Evolutionary conservation across 2,113 vertebrate species (phyloP).

Genomic region (Xyrauchen texanus): DNA sequence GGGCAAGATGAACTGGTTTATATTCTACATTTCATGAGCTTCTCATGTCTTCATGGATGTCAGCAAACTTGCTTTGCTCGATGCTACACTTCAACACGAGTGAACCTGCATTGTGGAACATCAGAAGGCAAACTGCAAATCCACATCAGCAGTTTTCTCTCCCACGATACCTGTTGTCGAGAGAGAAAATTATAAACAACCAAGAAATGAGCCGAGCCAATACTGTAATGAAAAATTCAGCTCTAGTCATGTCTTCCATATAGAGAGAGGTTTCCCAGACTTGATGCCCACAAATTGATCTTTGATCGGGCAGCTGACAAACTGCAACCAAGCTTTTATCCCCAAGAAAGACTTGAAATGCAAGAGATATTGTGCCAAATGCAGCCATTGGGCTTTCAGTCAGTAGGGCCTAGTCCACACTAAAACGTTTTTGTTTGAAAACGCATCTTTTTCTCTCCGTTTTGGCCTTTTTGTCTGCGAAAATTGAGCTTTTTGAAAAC

Average conservation of each 20-base stretch:
- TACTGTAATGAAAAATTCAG: constrained; percentile 3
- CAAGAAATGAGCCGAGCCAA: neutral
- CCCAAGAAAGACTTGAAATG: constrained; percentile 17
- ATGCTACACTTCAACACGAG: constrained; percentile 26
- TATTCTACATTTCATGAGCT: constrained; percentile 45
- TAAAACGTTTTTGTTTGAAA: too few species aligned
- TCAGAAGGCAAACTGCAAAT: neutral
- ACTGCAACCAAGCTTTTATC: neutral
- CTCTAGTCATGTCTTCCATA: neutral
- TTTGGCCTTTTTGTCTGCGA: too few species aligned
- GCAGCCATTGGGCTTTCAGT: constrained; percentile 5
- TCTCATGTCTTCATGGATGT: constrained; percentile 55
- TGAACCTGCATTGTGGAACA: neutral
- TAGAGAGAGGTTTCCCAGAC: neutral
- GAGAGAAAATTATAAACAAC: neutral
- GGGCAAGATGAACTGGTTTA: constrained; percentile 14
- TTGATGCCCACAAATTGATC: neutral
- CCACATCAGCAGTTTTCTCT: neutral
- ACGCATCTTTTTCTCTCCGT: too few species aligned
- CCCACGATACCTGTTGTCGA: neutral
- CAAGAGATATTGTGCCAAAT: constrained; percentile 24
- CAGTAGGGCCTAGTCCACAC: too few species aligned
- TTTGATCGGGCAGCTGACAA: neutral
- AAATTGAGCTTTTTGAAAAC: too few species aligned
- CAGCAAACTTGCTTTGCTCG: constrained; percentile 54